phyloP scores from a whole-genome alignment of 2,888 invertebrate species.

The Morpho helenor region DNA sequence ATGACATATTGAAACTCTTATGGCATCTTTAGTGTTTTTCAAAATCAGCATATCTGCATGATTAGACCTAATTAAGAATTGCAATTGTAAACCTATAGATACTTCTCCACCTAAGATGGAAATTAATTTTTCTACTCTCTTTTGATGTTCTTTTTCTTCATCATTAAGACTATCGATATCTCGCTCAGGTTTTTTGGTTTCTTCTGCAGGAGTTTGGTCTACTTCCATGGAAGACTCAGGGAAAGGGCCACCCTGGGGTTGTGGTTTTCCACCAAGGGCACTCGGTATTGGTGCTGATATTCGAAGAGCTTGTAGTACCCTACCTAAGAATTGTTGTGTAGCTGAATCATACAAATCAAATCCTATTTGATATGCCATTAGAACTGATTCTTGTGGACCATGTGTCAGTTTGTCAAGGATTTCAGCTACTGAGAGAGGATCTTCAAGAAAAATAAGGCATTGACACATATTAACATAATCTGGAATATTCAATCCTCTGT shows the following conservation, averaged over 20 bases:
- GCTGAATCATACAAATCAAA: constrained; percentile 99
- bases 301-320: constrained; percentile 90
- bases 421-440: constrained; percentile 94
- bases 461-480: constrained; percentile 99
- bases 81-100: constrained; percentile 97
- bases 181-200: constrained; percentile 65
- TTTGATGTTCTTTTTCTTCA: constrained; percentile 91
- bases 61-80: constrained; percentile 98
- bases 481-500: constrained; percentile 92
- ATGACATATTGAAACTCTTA: constrained; percentile 98
- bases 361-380: constrained; percentile 99
- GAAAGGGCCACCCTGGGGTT: constrained; percentile 81
- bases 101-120: constrained; percentile 96
- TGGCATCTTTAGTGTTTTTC: constrained; percentile 96
- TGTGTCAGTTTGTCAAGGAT: constrained; percentile 93
- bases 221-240: constrained; percentile 73
- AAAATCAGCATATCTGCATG: constrained; percentile 97
- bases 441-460: constrained; percentile 97
- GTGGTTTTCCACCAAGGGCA: constrained; percentile 86
- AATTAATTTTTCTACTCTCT: constrained; percentile 91
- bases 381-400: constrained; percentile 86
- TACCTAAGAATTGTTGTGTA: constrained; percentile 96
- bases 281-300: constrained; percentile 90
- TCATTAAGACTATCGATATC: constrained; percentile 81
- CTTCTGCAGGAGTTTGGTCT: constrained; percentile 60